phyloP scores from a whole-genome alignment of 1,140 invertebrate species.

The Atta texana region DNA sequence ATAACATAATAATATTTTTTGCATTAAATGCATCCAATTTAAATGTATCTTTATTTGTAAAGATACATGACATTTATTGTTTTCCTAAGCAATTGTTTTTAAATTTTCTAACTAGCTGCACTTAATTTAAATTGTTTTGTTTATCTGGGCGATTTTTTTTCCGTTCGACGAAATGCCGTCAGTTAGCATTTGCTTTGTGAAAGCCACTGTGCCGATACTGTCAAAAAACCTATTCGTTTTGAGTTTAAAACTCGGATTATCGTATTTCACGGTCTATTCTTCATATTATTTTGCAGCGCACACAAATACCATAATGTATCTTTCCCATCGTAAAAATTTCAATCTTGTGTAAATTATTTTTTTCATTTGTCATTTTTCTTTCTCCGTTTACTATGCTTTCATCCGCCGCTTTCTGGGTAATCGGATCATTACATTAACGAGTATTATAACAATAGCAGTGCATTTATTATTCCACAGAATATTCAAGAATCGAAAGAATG shows the following conservation, averaged over 20 bases:
- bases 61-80: neutral
- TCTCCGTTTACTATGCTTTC: neutral
- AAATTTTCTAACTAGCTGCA: neutral
- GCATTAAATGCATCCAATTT: neutral
- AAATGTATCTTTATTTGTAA: neutral
- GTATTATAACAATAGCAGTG: neutral
- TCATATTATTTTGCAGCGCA: neutral
- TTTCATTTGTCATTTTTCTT: neutral
- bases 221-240: neutral
- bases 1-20: neutral
- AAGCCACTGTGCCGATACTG: neutral
- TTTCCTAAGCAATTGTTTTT: constrained; percentile 7
- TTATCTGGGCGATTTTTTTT: neutral
- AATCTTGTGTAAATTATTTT: neutral
- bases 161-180: neutral
- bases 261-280: neutral
- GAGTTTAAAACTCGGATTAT: constrained; percentile 29
- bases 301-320: neutral
- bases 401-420: neutral
- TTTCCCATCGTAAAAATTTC: constrained; percentile 5
- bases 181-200: constrained; percentile 12
- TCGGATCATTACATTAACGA: neutral
- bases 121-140: neutral
- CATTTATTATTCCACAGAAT: neutral
- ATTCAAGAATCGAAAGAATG: neutral